phyloP scores from a whole-genome alignment of 2,888 invertebrate species.

The Ectemnius lituratus region DNA sequence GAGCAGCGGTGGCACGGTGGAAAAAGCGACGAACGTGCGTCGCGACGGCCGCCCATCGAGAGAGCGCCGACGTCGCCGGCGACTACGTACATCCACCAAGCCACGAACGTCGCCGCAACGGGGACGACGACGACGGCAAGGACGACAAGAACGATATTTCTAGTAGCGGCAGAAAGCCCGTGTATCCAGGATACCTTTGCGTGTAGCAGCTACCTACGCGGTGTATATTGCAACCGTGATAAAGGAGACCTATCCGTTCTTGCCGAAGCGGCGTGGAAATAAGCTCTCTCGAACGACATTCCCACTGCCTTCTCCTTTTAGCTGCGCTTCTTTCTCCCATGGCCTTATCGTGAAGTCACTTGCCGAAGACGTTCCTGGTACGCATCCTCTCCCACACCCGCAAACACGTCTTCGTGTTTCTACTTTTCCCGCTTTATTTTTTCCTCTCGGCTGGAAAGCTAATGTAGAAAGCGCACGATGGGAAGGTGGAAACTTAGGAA shows the following conservation, averaged over 20 bases:
- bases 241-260: constrained; percentile 64
- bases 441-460: constrained; percentile 20
- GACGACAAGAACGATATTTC: constrained; percentile 55
- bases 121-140: constrained; percentile 21
- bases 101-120: constrained; percentile 47
- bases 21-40: constrained; percentile 53
- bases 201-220: constrained; percentile 48
- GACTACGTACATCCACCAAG: not conserved
- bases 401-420: constrained; percentile 12
- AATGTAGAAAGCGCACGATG: constrained; percentile 2
- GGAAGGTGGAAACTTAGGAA: constrained; percentile 2
- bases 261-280: constrained; percentile 63
- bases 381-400: not conserved
- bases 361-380: not conserved
- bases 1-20: constrained; percentile 8
- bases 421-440: constrained; percentile 26
- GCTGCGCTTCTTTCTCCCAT: constrained; percentile 3
- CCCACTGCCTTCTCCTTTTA: constrained; percentile 37
- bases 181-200: constrained; percentile 59
- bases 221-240: constrained; percentile 62
- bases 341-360: not conserved
- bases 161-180: constrained; percentile 44
- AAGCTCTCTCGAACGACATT: constrained; percentile 62
- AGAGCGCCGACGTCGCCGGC: too few relatives aligned
- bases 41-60: constrained; percentile 60